Conservation (phyloP, 2,113 vertebrate genomes). For the Tympanuchus pallidicinctus region DNA sequence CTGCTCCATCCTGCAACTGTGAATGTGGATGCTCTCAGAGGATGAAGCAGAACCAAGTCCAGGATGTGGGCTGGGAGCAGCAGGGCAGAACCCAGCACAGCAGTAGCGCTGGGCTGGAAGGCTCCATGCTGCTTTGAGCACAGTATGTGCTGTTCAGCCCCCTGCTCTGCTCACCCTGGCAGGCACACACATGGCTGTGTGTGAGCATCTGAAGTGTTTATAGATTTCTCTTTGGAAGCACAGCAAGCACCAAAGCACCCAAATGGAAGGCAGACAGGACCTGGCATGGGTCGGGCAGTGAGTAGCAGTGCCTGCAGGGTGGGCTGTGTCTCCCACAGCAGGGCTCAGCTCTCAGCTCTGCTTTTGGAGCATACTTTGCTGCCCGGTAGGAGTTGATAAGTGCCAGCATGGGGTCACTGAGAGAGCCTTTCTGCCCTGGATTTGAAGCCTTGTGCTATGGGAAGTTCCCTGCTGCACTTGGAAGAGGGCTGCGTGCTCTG, state of each 20-base stretch:
- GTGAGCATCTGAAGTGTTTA: not conserved
- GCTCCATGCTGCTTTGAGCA: not conserved
- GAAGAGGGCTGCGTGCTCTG: not conserved
- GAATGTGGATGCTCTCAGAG: not conserved
- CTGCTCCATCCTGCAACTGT: slow-evolving; percentile 9
- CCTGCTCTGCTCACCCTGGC: not conserved
- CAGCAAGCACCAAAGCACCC: not conserved
- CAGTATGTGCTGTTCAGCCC: not conserved
- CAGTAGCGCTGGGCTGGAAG: not conserved
- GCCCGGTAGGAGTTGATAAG: not conserved
- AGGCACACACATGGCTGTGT: not conserved
- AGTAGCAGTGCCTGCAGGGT: not conserved
- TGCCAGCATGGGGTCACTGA: not conserved
- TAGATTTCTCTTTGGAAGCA: not conserved
- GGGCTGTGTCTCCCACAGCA: not conserved
- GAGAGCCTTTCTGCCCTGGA: not conserved
- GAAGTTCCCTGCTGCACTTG: not conserved
- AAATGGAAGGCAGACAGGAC: not conserved
- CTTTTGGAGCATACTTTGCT: not conserved
- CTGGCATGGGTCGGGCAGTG: not conserved
- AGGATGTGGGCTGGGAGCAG: not conserved
- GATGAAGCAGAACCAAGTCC: not conserved
- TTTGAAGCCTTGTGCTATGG: not conserved
- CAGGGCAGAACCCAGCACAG: not conserved
- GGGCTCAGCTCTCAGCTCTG: not conserved